A percentile compares a stretch with the other conserved stretches of the same genome.
phyloP scores from a whole-genome alignment of 2,797 vertebrate genomes.

The Arremon brunneinucha region DNA sequence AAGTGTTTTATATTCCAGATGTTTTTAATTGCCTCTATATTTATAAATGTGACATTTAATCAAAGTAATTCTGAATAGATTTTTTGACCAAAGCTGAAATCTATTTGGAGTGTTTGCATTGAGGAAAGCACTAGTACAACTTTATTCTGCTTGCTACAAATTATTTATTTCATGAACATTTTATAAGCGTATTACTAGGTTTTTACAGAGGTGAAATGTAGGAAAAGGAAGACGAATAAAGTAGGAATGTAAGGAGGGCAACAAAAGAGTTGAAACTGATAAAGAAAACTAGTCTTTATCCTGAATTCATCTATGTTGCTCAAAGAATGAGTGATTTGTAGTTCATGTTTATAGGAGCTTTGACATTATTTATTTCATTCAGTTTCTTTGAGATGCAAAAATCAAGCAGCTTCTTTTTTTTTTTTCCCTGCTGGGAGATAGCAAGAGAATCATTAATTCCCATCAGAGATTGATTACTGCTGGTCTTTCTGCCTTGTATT shows the following conservation, averaged over 20 bases:
- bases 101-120: neutral
- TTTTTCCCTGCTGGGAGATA: neutral
- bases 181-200: neutral
- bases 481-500: neutral
- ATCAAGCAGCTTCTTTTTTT: neutral
- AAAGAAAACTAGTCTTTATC: neutral
- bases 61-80: neutral
- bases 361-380: neutral
- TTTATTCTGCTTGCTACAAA: neutral
- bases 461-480: neutral
- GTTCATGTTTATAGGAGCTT: neutral
- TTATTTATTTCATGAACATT: neutral
- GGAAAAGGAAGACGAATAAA: neutral
- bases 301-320: neutral
- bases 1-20: slow-evolving; percentile 14
- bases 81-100: slow-evolving; percentile 4
- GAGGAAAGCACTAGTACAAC: neutral
- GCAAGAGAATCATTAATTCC: neutral
- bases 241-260: neutral
- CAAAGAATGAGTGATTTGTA: neutral
- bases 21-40: slow-evolving; percentile 4
- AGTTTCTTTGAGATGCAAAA: neutral
- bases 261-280: neutral
- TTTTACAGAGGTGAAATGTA: neutral
- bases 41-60: slow-evolving; percentile 4